Conservation (phyloP, 2,113 vertebrate species). For the Nibea coibor region DNA sequence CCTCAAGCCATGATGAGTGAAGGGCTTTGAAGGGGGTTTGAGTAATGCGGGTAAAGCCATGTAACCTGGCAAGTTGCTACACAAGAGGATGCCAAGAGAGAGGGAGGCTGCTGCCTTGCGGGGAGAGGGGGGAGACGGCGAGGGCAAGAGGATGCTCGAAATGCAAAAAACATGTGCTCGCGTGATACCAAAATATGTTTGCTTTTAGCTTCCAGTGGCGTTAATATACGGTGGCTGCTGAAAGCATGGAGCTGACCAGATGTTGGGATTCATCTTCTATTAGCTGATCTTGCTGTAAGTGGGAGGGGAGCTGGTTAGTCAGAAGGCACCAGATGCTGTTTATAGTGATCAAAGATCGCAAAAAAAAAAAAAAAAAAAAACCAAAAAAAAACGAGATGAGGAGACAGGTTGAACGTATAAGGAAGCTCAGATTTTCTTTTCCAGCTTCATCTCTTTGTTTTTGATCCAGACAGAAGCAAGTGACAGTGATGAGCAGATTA, state of each 20-base stretch:
- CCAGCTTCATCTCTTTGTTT: not conserved
- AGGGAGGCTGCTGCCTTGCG: conserved; percentile 10
- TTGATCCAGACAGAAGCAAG: conserved; percentile 19
- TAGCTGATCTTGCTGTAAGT: conserved; percentile 46
- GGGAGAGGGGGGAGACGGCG: not conserved
- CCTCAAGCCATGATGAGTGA: conserved; percentile 52
- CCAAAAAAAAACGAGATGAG: conserved; percentile 34
- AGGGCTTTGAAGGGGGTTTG: conserved; percentile 57
- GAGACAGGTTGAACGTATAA: conserved; percentile 8
- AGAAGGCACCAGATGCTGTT: conserved; percentile 57
- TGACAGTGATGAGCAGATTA: not conserved
- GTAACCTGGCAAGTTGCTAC: conserved; percentile 56
- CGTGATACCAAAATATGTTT: conserved; percentile 18
- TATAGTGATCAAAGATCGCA: conserved; percentile 59
- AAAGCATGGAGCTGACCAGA: conserved; percentile 45
- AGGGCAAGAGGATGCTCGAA: conserved; percentile 44
- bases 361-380: conserved; percentile 25
- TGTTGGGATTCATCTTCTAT: conserved; percentile 56
- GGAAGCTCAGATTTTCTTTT: conserved; percentile 23
- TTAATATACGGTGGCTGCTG: conserved; percentile 22
- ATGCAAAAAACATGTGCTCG: conserved; percentile 27
- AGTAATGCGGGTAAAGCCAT: conserved; percentile 64
- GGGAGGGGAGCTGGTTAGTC: conserved; percentile 45
- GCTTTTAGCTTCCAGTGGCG: conserved; percentile 33
- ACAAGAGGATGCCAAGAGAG: conserved; percentile 46